Evolutionary conservation across 2,888 invertebrate species (phyloP).

Genomic region (Cryptocheilus praepositus): DNA sequence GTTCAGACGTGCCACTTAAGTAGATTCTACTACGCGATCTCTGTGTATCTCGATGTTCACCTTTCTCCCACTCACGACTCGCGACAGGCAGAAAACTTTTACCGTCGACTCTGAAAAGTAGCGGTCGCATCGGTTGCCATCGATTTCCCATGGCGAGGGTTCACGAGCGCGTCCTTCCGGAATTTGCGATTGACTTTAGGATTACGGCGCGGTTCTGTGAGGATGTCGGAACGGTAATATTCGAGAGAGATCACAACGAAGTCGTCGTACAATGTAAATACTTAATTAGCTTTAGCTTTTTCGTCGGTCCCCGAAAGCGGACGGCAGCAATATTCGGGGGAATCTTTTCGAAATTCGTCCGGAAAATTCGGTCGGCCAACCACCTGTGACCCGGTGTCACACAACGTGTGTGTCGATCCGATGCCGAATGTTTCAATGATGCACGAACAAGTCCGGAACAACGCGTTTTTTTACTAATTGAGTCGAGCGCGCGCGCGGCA

Average conservation of each 20-base stretch:
- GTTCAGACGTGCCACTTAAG: slow-evolving; percentile 52
- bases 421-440: slow-evolving; percentile 31
- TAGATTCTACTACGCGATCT: slow-evolving; percentile 51
- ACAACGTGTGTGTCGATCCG: slow-evolving; percentile 20
- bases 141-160: too few species aligned
- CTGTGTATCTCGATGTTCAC: slow-evolving; percentile 60
- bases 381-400: slow-evolving; percentile 41
- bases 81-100: slow-evolving; percentile 9
- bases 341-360: too few species aligned
- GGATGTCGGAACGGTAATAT: too few species aligned
- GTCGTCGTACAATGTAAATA: slow-evolving; percentile 1
- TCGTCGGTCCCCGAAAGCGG: too few species aligned
- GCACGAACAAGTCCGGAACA: slow-evolving; percentile 32
- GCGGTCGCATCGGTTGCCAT: too few species aligned
- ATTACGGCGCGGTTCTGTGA: too few species aligned
- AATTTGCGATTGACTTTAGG: too few species aligned
- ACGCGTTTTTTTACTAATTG: slow-evolving; percentile 49
- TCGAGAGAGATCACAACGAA: neutral
- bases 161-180: too few species aligned
- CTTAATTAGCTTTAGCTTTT: neutral
- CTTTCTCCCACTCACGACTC: neutral
- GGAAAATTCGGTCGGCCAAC: slow-evolving; percentile 22
- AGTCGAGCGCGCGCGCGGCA: slow-evolving; percentile 40
- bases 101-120: too few species aligned
- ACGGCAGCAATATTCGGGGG: too few species aligned